Percentiles rank a stretch among this genome's conserved stretches.
phyloP scores from a whole-genome alignment of 2,797 vertebrate genomes.

The Pagetopsis macropterus region DNA sequence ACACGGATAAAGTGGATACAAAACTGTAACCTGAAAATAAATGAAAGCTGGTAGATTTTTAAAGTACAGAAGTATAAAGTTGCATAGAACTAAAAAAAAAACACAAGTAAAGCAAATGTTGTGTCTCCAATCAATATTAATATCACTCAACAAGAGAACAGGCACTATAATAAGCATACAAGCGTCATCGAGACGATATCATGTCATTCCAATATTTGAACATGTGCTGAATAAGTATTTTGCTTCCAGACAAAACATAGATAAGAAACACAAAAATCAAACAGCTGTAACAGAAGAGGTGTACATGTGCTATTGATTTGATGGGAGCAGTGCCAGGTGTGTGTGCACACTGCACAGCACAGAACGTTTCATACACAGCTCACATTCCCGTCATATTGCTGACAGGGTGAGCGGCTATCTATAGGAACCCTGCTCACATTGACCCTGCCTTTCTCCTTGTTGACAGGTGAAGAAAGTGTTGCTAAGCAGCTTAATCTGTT shows the following conservation, averaged over 20 bases:
- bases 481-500: slow-evolving; percentile 36
- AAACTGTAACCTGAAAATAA: too few species aligned
- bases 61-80: too few species aligned
- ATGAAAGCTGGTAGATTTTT: too few species aligned
- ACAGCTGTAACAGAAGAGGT: not conserved
- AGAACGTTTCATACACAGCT: slow-evolving; percentile 44
- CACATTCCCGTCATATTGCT: slow-evolving; percentile 41
- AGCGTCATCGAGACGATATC: slow-evolving; percentile 11
- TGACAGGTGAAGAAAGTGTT: slow-evolving; percentile 44
- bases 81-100: too few species aligned
- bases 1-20: too few species aligned
- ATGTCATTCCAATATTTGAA: slow-evolving; percentile 23
- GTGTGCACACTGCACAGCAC: slow-evolving; percentile 24
- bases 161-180: slow-evolving; percentile 9
- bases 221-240: not conserved
- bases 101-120: too few species aligned
- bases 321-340: slow-evolving; percentile 52
- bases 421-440: slow-evolving; percentile 44
- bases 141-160: not conserved
- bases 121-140: too few species aligned
- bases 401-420: slow-evolving; percentile 28
- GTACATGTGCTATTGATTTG: slow-evolving; percentile 12
- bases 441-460: slow-evolving; percentile 20
- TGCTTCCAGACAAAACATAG: not conserved
- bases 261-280: slow-evolving; percentile 20